Evolutionary conservation across 2,888 invertebrate species (phyloP), one percentile per base, ranked within the genome.

Genomic region (Drosophila cyrtoloma): DNA sequence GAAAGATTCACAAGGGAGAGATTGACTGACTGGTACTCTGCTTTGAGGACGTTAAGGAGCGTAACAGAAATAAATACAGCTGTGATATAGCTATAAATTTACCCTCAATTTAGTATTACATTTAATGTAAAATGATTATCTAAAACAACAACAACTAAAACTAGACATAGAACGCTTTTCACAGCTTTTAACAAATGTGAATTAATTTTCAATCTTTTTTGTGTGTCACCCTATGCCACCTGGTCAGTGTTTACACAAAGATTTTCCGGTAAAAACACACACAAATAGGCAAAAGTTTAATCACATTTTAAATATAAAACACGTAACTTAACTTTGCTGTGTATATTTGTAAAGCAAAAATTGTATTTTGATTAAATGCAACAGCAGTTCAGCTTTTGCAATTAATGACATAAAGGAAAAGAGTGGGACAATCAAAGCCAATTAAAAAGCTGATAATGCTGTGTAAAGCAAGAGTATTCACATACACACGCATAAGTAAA

Each of bases 381-480:
- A 30, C 4, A n/a, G 3, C 2, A n/a, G 12, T n/a, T 26, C 9
- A 28, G 9, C 5, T 26, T 51, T 28, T 28, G 12, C 19, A 52
- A 19, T 12, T 6, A 33, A 28, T 63, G 66, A 14, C 7, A 28
- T 42, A 16, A 19, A 19, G 10, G 35, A 5, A 22, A 3, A 22
- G 42, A 22, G 47, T 5, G n/a, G 22, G 32, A 58, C 4, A 42
- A n/a, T 39, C 58, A 1, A 58, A 69, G 30, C 16, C 37, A 52
- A 35, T 61, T 44, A 28, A 59, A 26, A 28, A 55, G 64, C 56
- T 61, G 32, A 75, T 47, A 39, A 57, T 51, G 39, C 47, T 47
- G 44, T 14, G 47, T 16, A 26, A 19, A 35, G 19, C 19, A 61
- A 65, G 61, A 28, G 61, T 59, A 57, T 57, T 58, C 67, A 1